phyloP scores from a whole-genome alignment of 2,888 invertebrate genomes.

The Tortricodes alternella region DNA sequence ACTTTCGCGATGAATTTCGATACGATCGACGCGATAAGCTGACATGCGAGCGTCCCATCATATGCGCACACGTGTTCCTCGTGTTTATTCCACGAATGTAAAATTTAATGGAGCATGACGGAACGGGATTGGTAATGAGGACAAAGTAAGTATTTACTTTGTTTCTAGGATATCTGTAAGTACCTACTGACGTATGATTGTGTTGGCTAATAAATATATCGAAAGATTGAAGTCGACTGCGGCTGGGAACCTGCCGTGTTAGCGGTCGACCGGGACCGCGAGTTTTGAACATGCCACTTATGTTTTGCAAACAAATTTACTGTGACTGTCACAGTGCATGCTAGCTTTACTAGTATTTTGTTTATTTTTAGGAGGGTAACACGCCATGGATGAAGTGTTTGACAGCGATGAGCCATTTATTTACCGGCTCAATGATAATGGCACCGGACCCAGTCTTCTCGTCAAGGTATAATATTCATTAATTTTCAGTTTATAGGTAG shows the following conservation, averaged over 20 bases:
- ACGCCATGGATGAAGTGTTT: slow-evolving; percentile 64
- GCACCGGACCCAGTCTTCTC: slow-evolving; percentile 87
- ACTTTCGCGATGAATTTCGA: slow-evolving; percentile 40
- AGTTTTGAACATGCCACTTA: slow-evolving; percentile 3
- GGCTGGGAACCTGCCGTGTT: neutral
- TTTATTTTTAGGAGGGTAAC: slow-evolving; percentile 15
- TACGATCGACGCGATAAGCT: slow-evolving; percentile 47
- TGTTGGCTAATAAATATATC: neutral
- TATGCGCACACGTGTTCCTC: slow-evolving; percentile 35
- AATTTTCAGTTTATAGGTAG: neutral
- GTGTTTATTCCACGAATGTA: slow-evolving; percentile 29
- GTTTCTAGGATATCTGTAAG: slow-evolving; percentile 4
- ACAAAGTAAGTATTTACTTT: slow-evolving; percentile 36
- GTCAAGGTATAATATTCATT: slow-evolving; percentile 81
- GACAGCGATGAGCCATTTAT: slow-evolving; percentile 87
- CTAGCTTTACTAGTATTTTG: neutral
- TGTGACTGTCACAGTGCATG: neutral
- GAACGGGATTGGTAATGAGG: slow-evolving; percentile 34
- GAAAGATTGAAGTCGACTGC: neutral
- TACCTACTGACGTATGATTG: neutral
- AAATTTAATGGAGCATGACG: slow-evolving; percentile 26
- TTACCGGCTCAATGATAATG: slow-evolving; percentile 89
- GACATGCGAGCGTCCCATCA: slow-evolving; percentile 51
- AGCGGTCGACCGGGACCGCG: neutral
- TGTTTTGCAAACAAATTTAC: neutral